Conservation (phyloP, 2,888 invertebrate species). For the Sepiola atlantica region DNA sequence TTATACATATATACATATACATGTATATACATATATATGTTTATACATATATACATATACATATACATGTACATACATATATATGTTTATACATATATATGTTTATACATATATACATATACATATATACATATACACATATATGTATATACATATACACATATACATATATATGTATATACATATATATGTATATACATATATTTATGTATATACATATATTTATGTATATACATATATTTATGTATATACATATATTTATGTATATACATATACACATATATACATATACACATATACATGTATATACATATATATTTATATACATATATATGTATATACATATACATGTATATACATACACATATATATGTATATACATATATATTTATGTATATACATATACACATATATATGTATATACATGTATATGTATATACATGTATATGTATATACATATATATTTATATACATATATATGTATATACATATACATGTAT, state of each 20-base stretch:
- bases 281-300: neutral
- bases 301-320: neutral
- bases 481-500: neutral
- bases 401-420: neutral
- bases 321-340: neutral
- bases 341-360: neutral
- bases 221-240: neutral
- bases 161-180: neutral
- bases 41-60: neutral
- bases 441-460: conserved; percentile 3
- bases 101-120: neutral
- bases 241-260: neutral
- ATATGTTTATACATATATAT: neutral
- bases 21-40: neutral
- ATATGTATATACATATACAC: neutral
- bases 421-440: neutral
- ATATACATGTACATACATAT: neutral
- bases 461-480: neutral
- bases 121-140: neutral
- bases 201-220: neutral
- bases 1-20: neutral
- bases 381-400: neutral
- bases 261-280: neutral
- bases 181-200: neutral
- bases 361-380: neutral